Evolutionary conservation across 1,140 invertebrate genomes (phyloP).

Genomic region (Brachionus rubens): DNA sequence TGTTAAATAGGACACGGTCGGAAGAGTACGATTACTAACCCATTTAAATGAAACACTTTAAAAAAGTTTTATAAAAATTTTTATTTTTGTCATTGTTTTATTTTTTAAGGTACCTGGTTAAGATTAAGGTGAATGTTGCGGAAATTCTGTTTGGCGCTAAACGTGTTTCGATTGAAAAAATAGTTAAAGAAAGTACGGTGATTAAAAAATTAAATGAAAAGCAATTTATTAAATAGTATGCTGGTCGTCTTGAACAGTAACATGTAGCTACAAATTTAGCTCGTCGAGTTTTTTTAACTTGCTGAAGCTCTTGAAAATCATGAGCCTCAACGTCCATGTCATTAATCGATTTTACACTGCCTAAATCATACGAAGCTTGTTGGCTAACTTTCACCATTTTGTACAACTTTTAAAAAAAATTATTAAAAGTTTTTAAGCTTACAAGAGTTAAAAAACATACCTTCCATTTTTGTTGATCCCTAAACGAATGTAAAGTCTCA

Average conservation of each 20-base stretch:
- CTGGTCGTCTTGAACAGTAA: slow-evolving; percentile 38
- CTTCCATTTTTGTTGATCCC: slow-evolving; percentile 44
- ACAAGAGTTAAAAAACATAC: neutral
- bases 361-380: slow-evolving; percentile 19
- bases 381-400: slow-evolving; percentile 38
- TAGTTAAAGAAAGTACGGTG: slow-evolving; percentile 13
- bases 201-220: slow-evolving; percentile 44
- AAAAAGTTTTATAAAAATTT: neutral
- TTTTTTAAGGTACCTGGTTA: slow-evolving; percentile 35
- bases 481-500: slow-evolving; percentile 37
- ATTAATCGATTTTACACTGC: neutral
- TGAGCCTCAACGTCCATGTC: neutral
- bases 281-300: neutral
- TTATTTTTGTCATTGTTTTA: neutral
- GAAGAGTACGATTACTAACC: slow-evolving; percentile 16
- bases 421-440: neutral
- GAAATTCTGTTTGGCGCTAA: slow-evolving; percentile 29
- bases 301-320: neutral
- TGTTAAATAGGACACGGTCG: slow-evolving; percentile 45
- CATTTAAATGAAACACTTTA: slow-evolving; percentile 32
- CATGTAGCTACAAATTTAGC: slow-evolving; percentile 42
- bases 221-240: slow-evolving; percentile 45
- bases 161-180: slow-evolving; percentile 36
- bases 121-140: slow-evolving; percentile 41
- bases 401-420: slow-evolving; percentile 21